Base-by-base conservation (phyloP, 30 jellyfish, hydroid and myxozoan genomes). In the Chrysaora quinquecirrha region DNA sequence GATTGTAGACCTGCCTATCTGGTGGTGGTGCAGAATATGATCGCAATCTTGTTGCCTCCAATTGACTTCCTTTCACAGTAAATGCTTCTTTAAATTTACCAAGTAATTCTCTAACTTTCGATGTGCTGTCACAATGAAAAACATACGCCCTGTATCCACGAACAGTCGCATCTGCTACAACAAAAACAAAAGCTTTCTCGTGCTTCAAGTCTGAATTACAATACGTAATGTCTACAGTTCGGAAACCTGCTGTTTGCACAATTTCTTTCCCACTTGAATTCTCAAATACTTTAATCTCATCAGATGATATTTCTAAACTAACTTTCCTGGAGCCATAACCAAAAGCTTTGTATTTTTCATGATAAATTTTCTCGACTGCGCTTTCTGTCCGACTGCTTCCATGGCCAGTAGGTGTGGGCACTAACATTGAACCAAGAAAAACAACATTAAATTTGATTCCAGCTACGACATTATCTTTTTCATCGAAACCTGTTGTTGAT, bases 321-420 rank as follows among this genome's bases (percentile, higher is more conserved):
- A 73, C 89, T 71, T 87, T 87, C 75, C 64, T 79, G 21, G 88
- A 35, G 48, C 84, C 83, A 56, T 75, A 87, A 24, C 87, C 85
- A 64, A 87, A 87, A 28, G 86, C 82, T 48, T 78, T 87, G 79
- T 87, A 87, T 33, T 87, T 87, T 30, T 87, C 96, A 2, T 80
- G 60, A 77, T 87, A 87, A 1, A 87, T 72, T 33, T 71, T 77
- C 30, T 77, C 96, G 24, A 87, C 96, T 4, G 96, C 91, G 14
- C 22, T 78, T n/a, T 62, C 89, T 2, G 96, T 78, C 2, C 84
- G 48, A 32, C 82, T 49, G 60, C 96, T 87, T n/a, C 96, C 96
- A 60, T 87, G 91, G 3, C 96, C 96, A 2, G 82, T 77, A 9
- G 89, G 86, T 23, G 96, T 87, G 32, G 96, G 96, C 52, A 87